Evolutionary conservation across 1,140 invertebrate species (phyloP), one percentile per base, ranked within the genome.

Genomic region (Orchesella cincta): DNA sequence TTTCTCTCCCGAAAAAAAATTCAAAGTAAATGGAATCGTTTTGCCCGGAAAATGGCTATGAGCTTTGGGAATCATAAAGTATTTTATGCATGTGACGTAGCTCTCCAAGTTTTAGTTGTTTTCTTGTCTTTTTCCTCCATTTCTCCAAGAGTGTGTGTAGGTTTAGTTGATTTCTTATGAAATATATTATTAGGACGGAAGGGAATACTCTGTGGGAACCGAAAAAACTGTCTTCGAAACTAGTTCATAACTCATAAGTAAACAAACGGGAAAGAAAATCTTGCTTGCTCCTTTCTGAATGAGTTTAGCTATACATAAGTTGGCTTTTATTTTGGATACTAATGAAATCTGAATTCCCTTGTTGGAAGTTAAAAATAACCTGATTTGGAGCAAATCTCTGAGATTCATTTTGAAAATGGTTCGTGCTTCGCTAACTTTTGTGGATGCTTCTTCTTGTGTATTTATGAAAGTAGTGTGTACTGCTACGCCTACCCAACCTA

Each of bases 311-410:
- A 33, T 23, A 57, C 54, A 57, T 23, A 57, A 57, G 14, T 26
- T 57, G 54, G 31, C 62, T 67, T 14, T 67, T 31, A 67, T 33
- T 67, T 67, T 29, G 62, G 62, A 31, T 67, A 67, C 62, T 67
- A 67, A 67, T 67, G 62, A 67, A 67, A 67, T 67, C 62, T 67
- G 31, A 67, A 67, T 67, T 67, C 62, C 31, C 62, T n/a, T 8
- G 62, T 12, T 67, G 62, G 33, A 67, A 67, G 62, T 67, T 67
- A 67, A 67, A 67, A 67, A 67, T 67, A 67, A 67, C 62, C 62
- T 67, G 62, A 67, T 67, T 67, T 67, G 62, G 1, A 26, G 54
- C 16, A 67, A 67, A 67, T 67, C 62, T 67, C 62, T 5, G 5
- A 31, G 62, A 67, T 67, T 67, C 62, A 31, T 67, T 29, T 57